Base-by-base conservation (phyloP, 2,888 invertebrate species). In the Schrankia costaestrigalis region DNA sequence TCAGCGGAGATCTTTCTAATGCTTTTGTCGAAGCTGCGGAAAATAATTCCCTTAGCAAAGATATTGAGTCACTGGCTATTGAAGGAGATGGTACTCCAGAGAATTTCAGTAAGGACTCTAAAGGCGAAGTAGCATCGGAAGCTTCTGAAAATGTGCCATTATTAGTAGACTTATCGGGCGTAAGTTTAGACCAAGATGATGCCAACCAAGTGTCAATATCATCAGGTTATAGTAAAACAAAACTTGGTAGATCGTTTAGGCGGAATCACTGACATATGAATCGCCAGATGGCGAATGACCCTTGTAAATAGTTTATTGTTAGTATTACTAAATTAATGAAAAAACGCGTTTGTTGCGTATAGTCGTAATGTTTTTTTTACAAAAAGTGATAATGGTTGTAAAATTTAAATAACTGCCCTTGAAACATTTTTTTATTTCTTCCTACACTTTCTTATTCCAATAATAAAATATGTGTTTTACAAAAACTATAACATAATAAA, bases 21-120 rank as follows among this genome's bases (percentile, higher is more conserved):
- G 94, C 95, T 19, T 96, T 96, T 59, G 95, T 95, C 1, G 93
- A 94, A 65, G 95, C 95, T 25, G 96, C 96, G 11, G 95, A 95
- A 79, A 94, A 94, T 52, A 96, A 96, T 75, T 92, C 95, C 5
- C 80, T 90, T 26, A 90, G 91, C 47, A 90, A 91, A 74, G 91
- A 92, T 47, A 81, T 91, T 44, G 91, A 91, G 56, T 87, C 89
- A 50, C 78, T 90, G 14, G 89, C 89, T 11, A 86, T 89, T 29
- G 81, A 84, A 62, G 89, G 89, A 31, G 85, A 89, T 42, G 89
- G 89, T 23, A 72, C 63, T 27, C 85, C 82, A 22, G 86, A 84
- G 60, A 72, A 66, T 26, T 86, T 87, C 51, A 62, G 71, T 35
- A 80, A 71, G 46, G 67, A 58, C 22, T 35, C 38, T 40, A 46